Base-by-base conservation (phyloP, 2,888 invertebrate species). In the Drosophila prolongata region DNA sequence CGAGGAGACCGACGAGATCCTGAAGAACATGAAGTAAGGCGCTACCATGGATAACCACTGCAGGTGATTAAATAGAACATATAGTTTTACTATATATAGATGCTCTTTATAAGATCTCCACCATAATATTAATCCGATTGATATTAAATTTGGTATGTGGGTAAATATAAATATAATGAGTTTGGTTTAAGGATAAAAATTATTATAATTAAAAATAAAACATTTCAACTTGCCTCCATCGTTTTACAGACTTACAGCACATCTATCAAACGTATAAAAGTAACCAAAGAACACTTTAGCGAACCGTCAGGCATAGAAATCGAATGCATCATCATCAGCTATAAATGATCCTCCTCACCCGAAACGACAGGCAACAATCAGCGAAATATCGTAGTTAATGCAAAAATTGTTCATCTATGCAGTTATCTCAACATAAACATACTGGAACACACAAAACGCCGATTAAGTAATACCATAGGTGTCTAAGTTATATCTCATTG, bases 1-100 rank as follows among this genome's bases (percentile, higher is more conserved):
- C 87, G 97, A 99, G 92, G 98, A 99, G 80, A 92, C 92, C 75
- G 92, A 92, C 77, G 91, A 92, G 77, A 92, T 92, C 65, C 87
- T 91, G 19, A 92, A 92, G 90, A 92, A 92, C 76, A 92, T 91
- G 92, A 90, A 90, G 87, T 90, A 90, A 90, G 80, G 59, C 74
- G 81, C 72, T 64, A 66, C 37, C 67, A 76, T 54, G 58, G 75
- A 77, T 69, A 62, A 74, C 43, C 62, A 75, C 61, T 57, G 37
- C 86, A 79, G 80, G 80, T 84, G 30, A 34, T 10, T 34, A 35
- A 35, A 35, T 3, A 35, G 35, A 11, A 11, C 11, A 10, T 4
- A 3, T 1, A 11, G 35, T 35, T 35, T 11, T 1, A 16, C 16
- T 16, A 16, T 16, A 30, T 2, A 6, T 30, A 8, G 8, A 30